Base-by-base conservation (phyloP, 2,113 vertebrate species). In the Oryzias celebensis region DNA sequence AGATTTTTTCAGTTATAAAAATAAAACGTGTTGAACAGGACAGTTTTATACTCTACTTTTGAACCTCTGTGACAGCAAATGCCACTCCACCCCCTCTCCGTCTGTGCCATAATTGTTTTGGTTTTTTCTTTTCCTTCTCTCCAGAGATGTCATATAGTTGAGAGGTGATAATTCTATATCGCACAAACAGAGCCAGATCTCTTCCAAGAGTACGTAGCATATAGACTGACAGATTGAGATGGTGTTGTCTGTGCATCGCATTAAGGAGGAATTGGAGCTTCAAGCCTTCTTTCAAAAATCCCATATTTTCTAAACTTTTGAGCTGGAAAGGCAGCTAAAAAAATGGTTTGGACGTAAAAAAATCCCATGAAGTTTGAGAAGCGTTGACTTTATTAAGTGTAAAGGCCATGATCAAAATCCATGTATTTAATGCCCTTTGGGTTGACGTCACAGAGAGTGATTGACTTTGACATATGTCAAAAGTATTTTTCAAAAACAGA, bases 1-100 rank as follows among this genome's bases (percentile, higher is more conserved):
- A 93, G 91, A 93, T 92, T 93, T 93, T 36, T 86, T 88, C 91
- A 89, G 90, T 79, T 91, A 88, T 85, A 88, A 88, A 93, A 92
- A 93, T 93, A 93, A 92, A 93, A 92, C 62, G 88, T 92, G 91
- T 90, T 85, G 87, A 81, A 90, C 81, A 71, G 91, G 85, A 90
- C 89, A 92, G 89, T 90, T 90, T 90, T 88, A 74, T 75, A 89
- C 86, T 89, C 86, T 89, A 88, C 88, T 81, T 88, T 89, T 92
- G 89, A 91, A 91, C 91, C 90, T 89, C 86, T 88, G 91, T 78
- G 83, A 89, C 87, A 88, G 86, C 87, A 88, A 89, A 88, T 82
- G 85, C 85, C 90, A 91, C 90, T 88, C 90, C 91, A 90, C 91
- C 91, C 91, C 90, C 92, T 73, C 82, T 83, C 92, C 91, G 87